Evolutionary conservation across 2,113 vertebrate species (phyloP).

Genomic region (Mus pahari): DNA sequence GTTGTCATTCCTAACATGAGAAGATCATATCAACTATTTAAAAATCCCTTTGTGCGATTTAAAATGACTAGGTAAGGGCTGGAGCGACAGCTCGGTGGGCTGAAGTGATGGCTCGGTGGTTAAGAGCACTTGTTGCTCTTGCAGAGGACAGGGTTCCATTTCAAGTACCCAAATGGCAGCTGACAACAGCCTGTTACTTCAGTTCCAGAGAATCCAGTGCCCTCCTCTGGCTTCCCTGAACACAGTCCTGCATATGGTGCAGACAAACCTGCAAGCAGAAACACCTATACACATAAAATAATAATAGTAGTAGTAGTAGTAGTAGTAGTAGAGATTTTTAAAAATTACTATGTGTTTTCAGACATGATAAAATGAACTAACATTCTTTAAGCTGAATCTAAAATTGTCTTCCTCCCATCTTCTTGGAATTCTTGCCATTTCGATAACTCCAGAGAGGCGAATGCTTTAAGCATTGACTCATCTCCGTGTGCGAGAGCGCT

Average conservation of each 20-base stretch:
- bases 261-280: neutral
- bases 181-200: neutral
- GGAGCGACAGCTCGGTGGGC: neutral
- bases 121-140: neutral
- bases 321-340: neutral
- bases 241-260: neutral
- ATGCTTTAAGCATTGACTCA: conserved; percentile 62
- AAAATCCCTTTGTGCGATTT: conserved; percentile 56
- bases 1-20: conserved; percentile 45
- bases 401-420: conserved; percentile 61
- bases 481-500: conserved; percentile 56
- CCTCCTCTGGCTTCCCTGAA: neutral
- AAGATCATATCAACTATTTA: conserved; percentile 55
- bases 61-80: conserved; percentile 30
- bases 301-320: neutral
- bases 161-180: neutral
- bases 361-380: conserved; percentile 58
- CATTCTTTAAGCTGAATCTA: conserved; percentile 49
- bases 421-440: conserved; percentile 71
- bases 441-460: conserved; percentile 61
- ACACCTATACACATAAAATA: neutral
- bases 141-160: neutral
- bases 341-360: conserved; percentile 57
- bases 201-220: neutral
- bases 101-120: neutral